Conservation (phyloP, 2,888 invertebrate genomes). For the Amphipoea lucens region DNA sequence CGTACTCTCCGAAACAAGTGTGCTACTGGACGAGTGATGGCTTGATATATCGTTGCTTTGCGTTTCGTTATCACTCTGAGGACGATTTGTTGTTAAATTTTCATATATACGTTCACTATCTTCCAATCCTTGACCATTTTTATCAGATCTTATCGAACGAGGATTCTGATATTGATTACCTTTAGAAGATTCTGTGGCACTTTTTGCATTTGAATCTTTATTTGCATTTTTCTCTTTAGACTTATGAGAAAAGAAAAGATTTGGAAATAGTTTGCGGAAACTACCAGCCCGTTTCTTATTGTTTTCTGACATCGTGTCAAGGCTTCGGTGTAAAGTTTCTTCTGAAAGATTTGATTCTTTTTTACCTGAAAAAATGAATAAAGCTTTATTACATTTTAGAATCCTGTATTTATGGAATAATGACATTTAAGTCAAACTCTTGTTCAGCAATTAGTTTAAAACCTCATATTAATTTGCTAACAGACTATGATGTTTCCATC, state of each 20-base stretch:
- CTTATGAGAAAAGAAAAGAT: slow-evolving; percentile 81
- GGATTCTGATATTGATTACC: slow-evolving; percentile 84
- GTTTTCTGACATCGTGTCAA: slow-evolving; percentile 78
- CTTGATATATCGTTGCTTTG: slow-evolving; percentile 74
- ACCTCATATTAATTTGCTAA: neutral
- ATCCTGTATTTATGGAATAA: neutral
- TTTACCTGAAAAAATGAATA: slow-evolving; percentile 50
- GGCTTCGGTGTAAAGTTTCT: neutral
- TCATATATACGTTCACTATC: slow-evolving; percentile 84
- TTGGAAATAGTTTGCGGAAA: slow-evolving; percentile 84
- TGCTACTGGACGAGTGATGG: slow-evolving; percentile 84
- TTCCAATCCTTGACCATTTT: slow-evolving; percentile 64
- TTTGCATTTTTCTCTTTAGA: slow-evolving; percentile 77
- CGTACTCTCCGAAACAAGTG: slow-evolving; percentile 83
- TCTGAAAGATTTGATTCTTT: neutral
- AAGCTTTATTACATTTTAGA: slow-evolving; percentile 2
- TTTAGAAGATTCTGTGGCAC: slow-evolving; percentile 70
- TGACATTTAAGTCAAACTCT: neutral
- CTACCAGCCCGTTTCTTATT: slow-evolving; percentile 82
- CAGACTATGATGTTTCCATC: neutral
- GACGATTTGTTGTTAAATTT: slow-evolving; percentile 77
- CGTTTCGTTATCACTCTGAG: slow-evolving; percentile 70
- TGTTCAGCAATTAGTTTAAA: neutral
- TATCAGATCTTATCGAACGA: slow-evolving; percentile 75
- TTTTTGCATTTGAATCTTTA: slow-evolving; percentile 67